These are phyloP conservation scores for Pelecanus crispus DNA, from an alignment of 2,113 vertebrate species.

Conservation along the genomic window DNA sequence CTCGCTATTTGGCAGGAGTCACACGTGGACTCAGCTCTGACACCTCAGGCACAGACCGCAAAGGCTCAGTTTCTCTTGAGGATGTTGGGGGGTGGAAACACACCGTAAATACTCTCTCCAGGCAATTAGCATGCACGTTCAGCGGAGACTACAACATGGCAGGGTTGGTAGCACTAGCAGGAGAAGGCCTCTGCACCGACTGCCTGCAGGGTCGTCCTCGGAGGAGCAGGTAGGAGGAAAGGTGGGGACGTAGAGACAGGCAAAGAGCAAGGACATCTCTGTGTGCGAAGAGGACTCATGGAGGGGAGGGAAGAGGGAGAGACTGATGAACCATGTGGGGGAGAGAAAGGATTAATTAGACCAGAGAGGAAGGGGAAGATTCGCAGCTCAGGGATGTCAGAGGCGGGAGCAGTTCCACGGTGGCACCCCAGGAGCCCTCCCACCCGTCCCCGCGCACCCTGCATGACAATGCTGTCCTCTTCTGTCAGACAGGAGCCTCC, in stretches of 20 bases:
- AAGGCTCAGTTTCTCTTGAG: neutral
- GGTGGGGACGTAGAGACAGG: neutral
- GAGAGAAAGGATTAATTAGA: neutral
- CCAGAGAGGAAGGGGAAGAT: neutral
- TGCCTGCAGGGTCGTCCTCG: neutral
- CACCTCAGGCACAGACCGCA: neutral
- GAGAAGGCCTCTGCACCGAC: neutral
- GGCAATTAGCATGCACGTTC: neutral
- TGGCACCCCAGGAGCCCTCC: neutral
- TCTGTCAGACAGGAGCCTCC: constrained; percentile 14
- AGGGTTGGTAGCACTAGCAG: neutral
- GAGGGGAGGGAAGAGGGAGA: neutral
- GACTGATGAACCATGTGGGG: neutral
- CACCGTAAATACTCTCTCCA: neutral
- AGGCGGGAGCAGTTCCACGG: neutral
- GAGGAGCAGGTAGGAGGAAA: neutral
- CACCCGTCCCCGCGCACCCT: rapidly evolving
- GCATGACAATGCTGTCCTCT: neutral
- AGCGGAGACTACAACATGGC: neutral
- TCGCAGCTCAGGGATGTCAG: neutral
- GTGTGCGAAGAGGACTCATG: neutral
- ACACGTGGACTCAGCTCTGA: neutral
- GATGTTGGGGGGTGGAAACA: neutral
- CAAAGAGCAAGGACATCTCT: rapidly evolving
- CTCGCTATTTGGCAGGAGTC: neutral